Base-by-base conservation (phyloP, 2,888 invertebrate genomes). In the Volucella inflata region DNA sequence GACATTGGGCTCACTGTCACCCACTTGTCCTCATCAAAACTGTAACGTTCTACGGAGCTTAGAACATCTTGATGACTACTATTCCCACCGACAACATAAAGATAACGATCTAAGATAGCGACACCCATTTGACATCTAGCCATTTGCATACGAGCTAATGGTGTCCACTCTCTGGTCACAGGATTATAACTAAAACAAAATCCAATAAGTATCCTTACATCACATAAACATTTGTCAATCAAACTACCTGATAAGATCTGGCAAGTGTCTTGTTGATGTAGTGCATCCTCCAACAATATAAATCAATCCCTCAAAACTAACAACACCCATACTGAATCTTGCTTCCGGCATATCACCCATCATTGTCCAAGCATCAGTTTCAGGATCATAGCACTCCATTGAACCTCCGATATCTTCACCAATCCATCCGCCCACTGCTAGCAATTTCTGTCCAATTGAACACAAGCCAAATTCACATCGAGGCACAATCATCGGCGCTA, bases 371-470 rank as follows among this genome's bases (percentile, higher is more conserved):
- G 94, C 93, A 90, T 97, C 95, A 42, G 94, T 93, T 75, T 95
- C 93, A 0, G 97, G 96, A 91, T 98, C 96, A 90, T 97, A 98
- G 88, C 95, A 94, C 91, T 98, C 98, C 87, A 98, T 96, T 0
- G 96, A 95, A 30, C 96, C 95, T 1, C 97, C 97, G 91, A 98
- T 97, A 90, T 97, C 97, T 83, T 96, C 96, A 0, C 98, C 98
- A 42, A 98, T 95, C 98, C 98, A 98, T 3, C 98, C 98, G 53
- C 98, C 98, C 88, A 98, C 95, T 0, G 97, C 98, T 90, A 96
- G 97, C 79, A 98, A 92, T 89, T 94, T 94, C 38, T 96, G 97
- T 88, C 96, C 95, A 91, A 96, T 94, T 12, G 96, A 96, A 89
- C 97, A 97, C 85, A 98, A 92, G 1, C 98, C 98, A 90, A 98